phyloP scores from a whole-genome alignment of 2,113 vertebrate species.

The Lagenorhynchus albirostris region DNA sequence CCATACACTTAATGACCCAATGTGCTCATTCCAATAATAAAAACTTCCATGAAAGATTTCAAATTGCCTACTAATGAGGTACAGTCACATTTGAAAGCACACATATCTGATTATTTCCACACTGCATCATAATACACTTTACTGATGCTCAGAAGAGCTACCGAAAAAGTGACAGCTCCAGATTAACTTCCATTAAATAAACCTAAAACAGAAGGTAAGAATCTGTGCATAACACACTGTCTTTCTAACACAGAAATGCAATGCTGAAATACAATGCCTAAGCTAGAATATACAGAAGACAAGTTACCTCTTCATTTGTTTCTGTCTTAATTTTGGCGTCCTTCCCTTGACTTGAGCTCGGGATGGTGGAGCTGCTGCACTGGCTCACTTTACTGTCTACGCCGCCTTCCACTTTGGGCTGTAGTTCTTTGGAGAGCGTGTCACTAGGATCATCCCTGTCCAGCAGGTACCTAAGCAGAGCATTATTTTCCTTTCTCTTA shows the following conservation, averaged over 20 bases:
- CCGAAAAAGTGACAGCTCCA: neutral
- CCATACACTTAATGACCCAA: neutral
- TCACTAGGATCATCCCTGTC: conserved; percentile 96
- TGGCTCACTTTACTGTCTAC: conserved; percentile 83
- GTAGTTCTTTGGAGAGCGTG: conserved; percentile 84
- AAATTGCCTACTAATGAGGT: neutral
- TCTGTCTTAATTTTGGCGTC: conserved; percentile 93
- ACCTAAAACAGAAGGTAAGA: neutral
- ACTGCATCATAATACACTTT: neutral
- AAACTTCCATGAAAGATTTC: neutral
- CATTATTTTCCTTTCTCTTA: conserved; percentile 95
- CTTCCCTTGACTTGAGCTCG: conserved; percentile 87
- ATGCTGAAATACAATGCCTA: neutral
- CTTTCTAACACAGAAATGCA: neutral
- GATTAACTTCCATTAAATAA: neutral
- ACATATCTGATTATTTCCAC: neutral
- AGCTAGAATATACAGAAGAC: neutral
- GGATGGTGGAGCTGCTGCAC: conserved; percentile 83
- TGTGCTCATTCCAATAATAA: neutral
- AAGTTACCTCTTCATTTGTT: conserved; percentile 89
- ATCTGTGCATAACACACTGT: neutral
- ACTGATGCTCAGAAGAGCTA: neutral
- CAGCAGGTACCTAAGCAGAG: conserved; percentile 92
- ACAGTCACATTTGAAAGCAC: neutral
- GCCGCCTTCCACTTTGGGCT: conserved; percentile 89